phyloP scores from a whole-genome alignment of 2,113 vertebrate species.

The Gallinago jamesoni region DNA sequence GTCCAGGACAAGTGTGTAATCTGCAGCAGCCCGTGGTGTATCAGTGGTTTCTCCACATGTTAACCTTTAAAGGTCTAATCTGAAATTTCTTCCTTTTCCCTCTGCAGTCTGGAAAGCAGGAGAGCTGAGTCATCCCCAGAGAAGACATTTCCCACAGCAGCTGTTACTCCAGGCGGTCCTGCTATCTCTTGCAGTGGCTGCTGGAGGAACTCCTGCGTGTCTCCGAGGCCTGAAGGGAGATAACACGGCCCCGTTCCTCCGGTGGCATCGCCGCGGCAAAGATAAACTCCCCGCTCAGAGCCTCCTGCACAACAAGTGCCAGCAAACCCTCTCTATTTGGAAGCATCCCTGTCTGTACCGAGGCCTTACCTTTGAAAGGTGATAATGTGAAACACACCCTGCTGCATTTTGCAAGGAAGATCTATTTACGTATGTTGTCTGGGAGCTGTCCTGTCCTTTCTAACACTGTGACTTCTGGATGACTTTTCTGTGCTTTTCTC shows the following conservation, averaged over 20 bases:
- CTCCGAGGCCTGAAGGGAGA: background rate
- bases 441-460: background rate
- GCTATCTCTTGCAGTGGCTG: background rate
- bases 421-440: background rate
- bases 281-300: background rate
- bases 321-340: background rate
- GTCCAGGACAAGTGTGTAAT: background rate
- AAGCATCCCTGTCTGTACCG: background rate
- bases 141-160: background rate
- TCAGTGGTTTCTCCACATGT: background rate
- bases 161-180: background rate
- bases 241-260: background rate
- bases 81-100: background rate
- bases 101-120: background rate
- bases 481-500: background rate
- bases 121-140: background rate
- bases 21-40: too few species aligned
- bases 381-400: background rate
- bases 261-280: background rate
- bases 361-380: conserved; percentile 3
- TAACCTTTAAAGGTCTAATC: background rate
- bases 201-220: background rate
- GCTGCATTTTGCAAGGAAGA: background rate
- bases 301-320: background rate
- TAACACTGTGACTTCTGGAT: background rate